Evolutionary conservation across 2,888 invertebrate species (phyloP).

Genomic region (Cephus pulcher): DNA sequence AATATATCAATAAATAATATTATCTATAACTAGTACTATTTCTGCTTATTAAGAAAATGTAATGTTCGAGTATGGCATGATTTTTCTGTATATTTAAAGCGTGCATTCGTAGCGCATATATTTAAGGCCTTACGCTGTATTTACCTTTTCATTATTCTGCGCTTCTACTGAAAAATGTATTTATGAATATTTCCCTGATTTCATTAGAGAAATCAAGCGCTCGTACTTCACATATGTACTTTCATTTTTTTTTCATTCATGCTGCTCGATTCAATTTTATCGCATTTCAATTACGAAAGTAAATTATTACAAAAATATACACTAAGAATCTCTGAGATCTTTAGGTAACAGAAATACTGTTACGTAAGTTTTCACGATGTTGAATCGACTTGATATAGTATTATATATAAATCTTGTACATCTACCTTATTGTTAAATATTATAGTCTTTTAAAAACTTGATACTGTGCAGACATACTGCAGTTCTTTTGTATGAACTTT

Average conservation of each 20-base stretch:
- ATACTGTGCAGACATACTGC: background rate
- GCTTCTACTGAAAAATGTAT: background rate
- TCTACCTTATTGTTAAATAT: background rate
- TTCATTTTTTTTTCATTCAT: background rate
- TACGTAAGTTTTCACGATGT: background rate
- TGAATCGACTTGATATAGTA: background rate
- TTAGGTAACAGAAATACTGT: background rate
- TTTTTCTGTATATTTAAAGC: background rate
- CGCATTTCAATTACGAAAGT: background rate
- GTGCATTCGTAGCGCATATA: background rate
- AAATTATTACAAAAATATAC: background rate
- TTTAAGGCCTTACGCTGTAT: background rate
- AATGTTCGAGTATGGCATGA: background rate
- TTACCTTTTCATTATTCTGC: background rate
- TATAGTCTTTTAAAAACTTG: background rate
- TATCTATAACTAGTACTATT: background rate
- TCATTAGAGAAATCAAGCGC: background rate
- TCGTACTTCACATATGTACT: background rate
- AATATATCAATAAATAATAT: background rate
- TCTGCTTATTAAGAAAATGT: background rate
- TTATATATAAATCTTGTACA: background rate
- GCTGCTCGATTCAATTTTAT: background rate
- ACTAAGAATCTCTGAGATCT: background rate
- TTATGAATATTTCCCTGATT: background rate
- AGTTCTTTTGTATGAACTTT: conserved; percentile 3